phyloP scores from a whole-genome alignment of 2,888 invertebrate species.

The Ochlodes sylvanus region DNA sequence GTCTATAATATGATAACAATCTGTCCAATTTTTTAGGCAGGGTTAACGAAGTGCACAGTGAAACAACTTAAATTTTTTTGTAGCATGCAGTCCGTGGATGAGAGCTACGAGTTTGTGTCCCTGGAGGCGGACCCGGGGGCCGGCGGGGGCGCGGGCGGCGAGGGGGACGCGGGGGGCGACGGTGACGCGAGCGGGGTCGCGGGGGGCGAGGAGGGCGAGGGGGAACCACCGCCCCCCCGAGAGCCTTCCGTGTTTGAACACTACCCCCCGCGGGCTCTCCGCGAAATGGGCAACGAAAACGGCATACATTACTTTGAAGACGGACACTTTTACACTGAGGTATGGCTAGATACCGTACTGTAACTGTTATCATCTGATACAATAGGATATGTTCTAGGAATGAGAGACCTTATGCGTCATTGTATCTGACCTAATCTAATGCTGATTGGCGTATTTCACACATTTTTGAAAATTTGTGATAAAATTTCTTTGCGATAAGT shows the following conservation, averaged over 20 bases:
- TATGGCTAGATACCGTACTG: slow-evolving; percentile 38
- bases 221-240: slow-evolving; percentile 43
- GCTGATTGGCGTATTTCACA: no score
- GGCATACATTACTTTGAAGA: slow-evolving; percentile 96
- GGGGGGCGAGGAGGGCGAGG: slow-evolving; percentile 94
- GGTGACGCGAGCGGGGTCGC: slow-evolving; percentile 93
- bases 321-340: slow-evolving; percentile 97
- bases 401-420: no score
- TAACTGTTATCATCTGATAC: no score
- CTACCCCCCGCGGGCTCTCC: slow-evolving; percentile 88
- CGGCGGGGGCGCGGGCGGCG: slow-evolving; percentile 50
- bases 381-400: no score
- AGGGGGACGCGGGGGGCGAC: slow-evolving; percentile 76
- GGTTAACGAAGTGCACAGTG: no score
- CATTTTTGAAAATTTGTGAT: no score
- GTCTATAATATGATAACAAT: no score
- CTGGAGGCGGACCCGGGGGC: slow-evolving; percentile 67
- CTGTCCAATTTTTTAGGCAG: no score
- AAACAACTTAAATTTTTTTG: not conserved
- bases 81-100: slow-evolving; percentile 82
- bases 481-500: no score
- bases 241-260: slow-evolving; percentile 61
- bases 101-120: slow-evolving; percentile 81
- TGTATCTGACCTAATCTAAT: no score
- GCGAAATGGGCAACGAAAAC: slow-evolving; percentile 91